Conservation (phyloP, 1,140 invertebrate genomes). For the Tachypleus tridentatus region DNA sequence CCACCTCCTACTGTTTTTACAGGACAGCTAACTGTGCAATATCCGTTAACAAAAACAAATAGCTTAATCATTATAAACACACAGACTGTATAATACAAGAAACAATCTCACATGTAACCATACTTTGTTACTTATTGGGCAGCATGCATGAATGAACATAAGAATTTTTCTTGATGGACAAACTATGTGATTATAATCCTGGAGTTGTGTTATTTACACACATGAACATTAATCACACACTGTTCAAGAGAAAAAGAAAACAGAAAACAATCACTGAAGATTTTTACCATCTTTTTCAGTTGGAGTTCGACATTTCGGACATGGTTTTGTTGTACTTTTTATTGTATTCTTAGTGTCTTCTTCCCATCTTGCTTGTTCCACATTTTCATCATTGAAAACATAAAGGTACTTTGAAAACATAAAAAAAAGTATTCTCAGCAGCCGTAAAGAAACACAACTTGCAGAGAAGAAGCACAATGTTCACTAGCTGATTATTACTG, state of each 20-base stretch:
- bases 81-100: too few species aligned
- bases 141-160: background rate
- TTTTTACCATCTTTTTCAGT: constrained; percentile 64
- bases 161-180: background rate
- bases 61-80: too few species aligned
- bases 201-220: too few species aligned
- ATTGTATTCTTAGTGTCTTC: constrained; percentile 59
- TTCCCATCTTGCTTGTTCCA: constrained; percentile 58
- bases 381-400: constrained; percentile 25
- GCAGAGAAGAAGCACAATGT: constrained; percentile 4
- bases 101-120: too few species aligned
- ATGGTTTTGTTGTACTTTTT: constrained; percentile 68
- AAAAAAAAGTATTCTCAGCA: background rate
- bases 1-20: too few species aligned
- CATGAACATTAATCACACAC: background rate
- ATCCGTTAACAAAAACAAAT: too few species aligned
- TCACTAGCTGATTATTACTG: too few species aligned
- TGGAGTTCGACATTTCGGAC: constrained; percentile 71
- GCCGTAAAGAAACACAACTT: background rate
- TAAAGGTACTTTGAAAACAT: constrained; percentile 13
- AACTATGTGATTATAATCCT: background rate
- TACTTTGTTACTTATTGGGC: too few species aligned
- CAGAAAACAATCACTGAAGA: background rate
- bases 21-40: too few species aligned
- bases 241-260: background rate